Conservation (phyloP, 2,888 invertebrate genomes). For the Xanthorhoe spadicearia region DNA sequence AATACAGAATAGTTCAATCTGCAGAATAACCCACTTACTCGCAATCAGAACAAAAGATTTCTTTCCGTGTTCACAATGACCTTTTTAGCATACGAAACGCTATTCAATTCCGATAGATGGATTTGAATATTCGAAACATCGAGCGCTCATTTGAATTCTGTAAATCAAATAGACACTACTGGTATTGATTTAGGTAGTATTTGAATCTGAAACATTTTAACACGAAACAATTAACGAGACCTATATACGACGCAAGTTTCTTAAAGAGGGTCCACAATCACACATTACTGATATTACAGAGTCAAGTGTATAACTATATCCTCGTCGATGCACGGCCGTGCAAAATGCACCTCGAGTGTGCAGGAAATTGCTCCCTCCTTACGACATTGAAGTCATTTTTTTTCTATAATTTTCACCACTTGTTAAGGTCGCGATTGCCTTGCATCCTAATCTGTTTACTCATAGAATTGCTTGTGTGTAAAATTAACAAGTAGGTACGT, state of each 20-base stretch:
- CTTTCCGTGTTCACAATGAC: conserved; percentile 23
- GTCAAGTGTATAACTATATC: too few species aligned
- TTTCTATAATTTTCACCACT: too few species aligned
- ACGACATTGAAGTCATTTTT: too few species aligned
- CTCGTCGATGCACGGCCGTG: too few species aligned
- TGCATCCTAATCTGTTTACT: conserved; percentile 7
- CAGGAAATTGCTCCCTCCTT: too few species aligned
- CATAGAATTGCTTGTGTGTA: not conserved
- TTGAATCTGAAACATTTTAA: not conserved
- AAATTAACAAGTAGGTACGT: conserved; percentile 9
- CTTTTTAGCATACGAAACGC: conserved; percentile 24
- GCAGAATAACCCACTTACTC: conserved; percentile 25
- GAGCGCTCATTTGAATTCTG: conserved; percentile 8
- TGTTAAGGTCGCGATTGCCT: not conserved
- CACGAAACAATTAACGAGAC: not conserved
- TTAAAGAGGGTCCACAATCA: too few species aligned
- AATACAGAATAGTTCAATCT: conserved; percentile 7
- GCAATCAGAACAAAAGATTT: conserved; percentile 29
- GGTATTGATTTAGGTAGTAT: not conserved
- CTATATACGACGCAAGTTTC: too few species aligned
- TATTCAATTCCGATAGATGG: conserved; percentile 8
- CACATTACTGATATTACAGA: too few species aligned
- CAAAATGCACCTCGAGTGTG: too few species aligned
- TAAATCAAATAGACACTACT: conserved; percentile 4
- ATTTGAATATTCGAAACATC: conserved; percentile 24